These are phyloP conservation scores for Pagetopsis macropterus DNA, from an alignment of 2,797 vertebrate species.

Conservation along the genomic window DNA sequence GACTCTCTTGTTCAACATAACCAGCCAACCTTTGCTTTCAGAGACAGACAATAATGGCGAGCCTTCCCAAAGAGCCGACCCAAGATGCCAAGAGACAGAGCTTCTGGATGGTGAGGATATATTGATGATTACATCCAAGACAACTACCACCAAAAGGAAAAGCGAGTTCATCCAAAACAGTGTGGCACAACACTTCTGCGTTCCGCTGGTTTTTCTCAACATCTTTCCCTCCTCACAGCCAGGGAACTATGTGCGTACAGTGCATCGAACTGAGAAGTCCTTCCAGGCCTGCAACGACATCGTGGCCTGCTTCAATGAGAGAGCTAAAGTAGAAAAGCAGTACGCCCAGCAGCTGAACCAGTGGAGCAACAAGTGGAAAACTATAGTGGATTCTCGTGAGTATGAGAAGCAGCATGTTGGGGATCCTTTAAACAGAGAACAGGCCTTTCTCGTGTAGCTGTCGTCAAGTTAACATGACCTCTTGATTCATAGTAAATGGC, in stretches of 20 bases:
- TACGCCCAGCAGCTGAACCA: slow-evolving; percentile 85
- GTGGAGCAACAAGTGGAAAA: slow-evolving; percentile 85
- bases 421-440: slow-evolving; percentile 3
- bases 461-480: slow-evolving; percentile 37
- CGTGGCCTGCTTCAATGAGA: slow-evolving; percentile 85
- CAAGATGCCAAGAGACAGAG: slow-evolving; percentile 79
- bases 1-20: slow-evolving; percentile 35
- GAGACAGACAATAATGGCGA: slow-evolving; percentile 75
- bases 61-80: slow-evolving; percentile 67
- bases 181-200: not conserved
- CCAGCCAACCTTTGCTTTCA: slow-evolving; percentile 42
- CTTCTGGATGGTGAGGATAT: slow-evolving; percentile 85
- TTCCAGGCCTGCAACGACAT: slow-evolving; percentile 86
- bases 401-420: slow-evolving; percentile 23
- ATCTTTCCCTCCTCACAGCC: slow-evolving; percentile 72
- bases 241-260: slow-evolving; percentile 82
- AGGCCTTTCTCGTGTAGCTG: slow-evolving; percentile 17
- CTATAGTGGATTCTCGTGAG: slow-evolving; percentile 84
- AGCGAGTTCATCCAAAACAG: slow-evolving; percentile 3
- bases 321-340: slow-evolving; percentile 87
- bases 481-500: slow-evolving; percentile 34
- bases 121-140: slow-evolving; percentile 11
- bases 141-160: not conserved
- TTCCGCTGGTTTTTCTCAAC: not conserved
- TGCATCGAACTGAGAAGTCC: slow-evolving; percentile 82